Conservation (phyloP, 1,140 invertebrate species). For the Nautilus pompilius region DNA sequence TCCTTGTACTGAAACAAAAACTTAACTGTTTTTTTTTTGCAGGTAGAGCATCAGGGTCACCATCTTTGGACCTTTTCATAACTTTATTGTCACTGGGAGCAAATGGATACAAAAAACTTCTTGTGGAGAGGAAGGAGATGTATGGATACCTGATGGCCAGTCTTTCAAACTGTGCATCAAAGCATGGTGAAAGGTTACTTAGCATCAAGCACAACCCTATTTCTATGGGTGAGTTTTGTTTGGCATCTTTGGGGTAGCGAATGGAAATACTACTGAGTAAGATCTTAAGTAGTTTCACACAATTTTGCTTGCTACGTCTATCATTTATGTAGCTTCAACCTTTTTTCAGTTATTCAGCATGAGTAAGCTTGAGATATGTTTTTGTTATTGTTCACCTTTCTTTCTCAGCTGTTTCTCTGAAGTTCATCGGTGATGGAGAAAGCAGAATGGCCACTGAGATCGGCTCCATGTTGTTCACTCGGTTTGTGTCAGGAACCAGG, state of each 20-base stretch:
- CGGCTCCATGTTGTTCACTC: slow-evolving; percentile 72
- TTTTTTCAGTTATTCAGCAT: no score
- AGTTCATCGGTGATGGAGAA: slow-evolving; percentile 7
- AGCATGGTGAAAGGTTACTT: slow-evolving; percentile 66
- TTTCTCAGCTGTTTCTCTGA: slow-evolving; percentile 28
- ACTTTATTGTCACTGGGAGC: slow-evolving; percentile 74
- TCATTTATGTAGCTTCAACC: no score
- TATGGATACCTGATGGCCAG: slow-evolving; percentile 66
- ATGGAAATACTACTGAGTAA: no score
- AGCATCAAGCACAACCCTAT: slow-evolving; percentile 71
- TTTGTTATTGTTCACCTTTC: no score
- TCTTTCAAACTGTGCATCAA: slow-evolving; percentile 63
- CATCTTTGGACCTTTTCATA: slow-evolving; percentile 76
- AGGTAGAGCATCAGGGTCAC: slow-evolving; percentile 72
- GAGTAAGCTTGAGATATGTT: no score
- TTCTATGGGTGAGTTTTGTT: slow-evolving; percentile 66
- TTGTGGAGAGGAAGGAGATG: slow-evolving; percentile 66
- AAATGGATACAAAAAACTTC: slow-evolving; percentile 66
- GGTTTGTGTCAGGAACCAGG: slow-evolving; percentile 70
- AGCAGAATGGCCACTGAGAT: slow-evolving; percentile 56
- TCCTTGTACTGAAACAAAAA: no score
- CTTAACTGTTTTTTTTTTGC: slow-evolving; percentile 14
- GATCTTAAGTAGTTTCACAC: no score
- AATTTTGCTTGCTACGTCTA: no score
- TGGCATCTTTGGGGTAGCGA: no score